A percentile compares a stretch with the other conserved stretches of the same genome.
Conservation (phyloP, 2,888 invertebrate genomes). For the Leptinotarsa rubiginosa region DNA sequence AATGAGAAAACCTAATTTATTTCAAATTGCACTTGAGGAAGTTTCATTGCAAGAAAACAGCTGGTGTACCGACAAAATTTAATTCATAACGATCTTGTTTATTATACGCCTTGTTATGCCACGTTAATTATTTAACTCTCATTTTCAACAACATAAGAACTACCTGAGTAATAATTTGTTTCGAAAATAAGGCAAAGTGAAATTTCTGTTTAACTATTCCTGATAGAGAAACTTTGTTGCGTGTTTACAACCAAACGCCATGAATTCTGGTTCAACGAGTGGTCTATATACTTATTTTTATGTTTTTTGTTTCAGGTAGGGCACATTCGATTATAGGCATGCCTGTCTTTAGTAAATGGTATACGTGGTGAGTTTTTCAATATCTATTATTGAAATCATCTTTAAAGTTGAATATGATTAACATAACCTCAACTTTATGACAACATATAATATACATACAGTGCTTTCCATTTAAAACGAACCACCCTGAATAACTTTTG, state of each 20-base stretch:
- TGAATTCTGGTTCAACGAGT: not conserved
- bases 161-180: not conserved
- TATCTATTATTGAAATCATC: too few species aligned
- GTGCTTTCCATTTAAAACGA: too few species aligned
- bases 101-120: conserved; percentile 6
- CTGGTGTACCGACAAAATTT: not conserved
- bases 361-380: not conserved
- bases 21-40: not conserved
- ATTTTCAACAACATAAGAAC: not conserved
- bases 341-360: not conserved
- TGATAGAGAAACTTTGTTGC: conserved; percentile 1
- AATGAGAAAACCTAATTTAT: not conserved
- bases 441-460: too few species aligned
- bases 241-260: not conserved
- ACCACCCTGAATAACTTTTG: too few species aligned
- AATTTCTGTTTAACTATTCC: conserved; percentile 6
- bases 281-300: not conserved
- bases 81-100: not conserved
- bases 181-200: conserved; percentile 15
- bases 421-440: too few species aligned
- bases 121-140: not conserved
- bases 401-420: too few species aligned
- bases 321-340: not conserved
- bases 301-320: conserved; percentile 13
- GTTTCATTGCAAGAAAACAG: not conserved